Evolutionary conservation across 2,113 vertebrate species (phyloP).

Genomic region (Gobius niger): DNA sequence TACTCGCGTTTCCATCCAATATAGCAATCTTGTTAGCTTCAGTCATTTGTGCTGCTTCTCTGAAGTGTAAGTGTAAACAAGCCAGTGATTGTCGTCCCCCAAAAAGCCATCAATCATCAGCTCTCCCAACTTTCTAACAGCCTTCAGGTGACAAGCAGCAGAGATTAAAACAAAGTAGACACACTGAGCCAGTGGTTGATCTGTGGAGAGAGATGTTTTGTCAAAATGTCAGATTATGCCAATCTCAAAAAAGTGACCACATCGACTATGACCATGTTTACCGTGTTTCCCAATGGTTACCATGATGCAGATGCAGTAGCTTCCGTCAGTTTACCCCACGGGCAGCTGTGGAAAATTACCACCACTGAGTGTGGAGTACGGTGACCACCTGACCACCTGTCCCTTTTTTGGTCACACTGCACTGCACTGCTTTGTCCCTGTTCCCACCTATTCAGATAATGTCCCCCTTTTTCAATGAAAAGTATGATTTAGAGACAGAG

Average conservation of each 20-base stretch:
- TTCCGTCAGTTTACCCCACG: no score
- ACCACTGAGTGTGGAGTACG: no score
- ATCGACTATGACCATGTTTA: no score
- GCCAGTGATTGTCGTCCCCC: slow-evolving; percentile 8
- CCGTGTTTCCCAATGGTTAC: no score
- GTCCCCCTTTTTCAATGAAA: no score
- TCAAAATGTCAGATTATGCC: neutral
- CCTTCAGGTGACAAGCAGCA: slow-evolving; percentile 13
- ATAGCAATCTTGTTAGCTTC: slow-evolving; percentile 1
- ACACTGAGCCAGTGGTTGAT: neutral
- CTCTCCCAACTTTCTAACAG: slow-evolving; percentile 2
- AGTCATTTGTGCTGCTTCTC: neutral
- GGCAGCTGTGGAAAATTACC: no score
- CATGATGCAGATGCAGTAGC: no score
- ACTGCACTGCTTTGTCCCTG: no score
- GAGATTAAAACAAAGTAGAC: slow-evolving; percentile 3
- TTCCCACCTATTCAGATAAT: no score
- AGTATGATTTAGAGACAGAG: no score
- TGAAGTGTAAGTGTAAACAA: slow-evolving; percentile 18
- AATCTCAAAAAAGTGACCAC: neutral
- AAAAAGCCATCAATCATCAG: slow-evolving; percentile 15
- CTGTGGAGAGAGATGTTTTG: neutral
- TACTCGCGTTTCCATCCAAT: neutral
- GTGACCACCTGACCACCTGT: no score
- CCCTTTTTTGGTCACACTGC: no score